Evolutionary conservation across 2,797 vertebrate genomes (phyloP).

Genomic region (Rhincodon typus): DNA sequence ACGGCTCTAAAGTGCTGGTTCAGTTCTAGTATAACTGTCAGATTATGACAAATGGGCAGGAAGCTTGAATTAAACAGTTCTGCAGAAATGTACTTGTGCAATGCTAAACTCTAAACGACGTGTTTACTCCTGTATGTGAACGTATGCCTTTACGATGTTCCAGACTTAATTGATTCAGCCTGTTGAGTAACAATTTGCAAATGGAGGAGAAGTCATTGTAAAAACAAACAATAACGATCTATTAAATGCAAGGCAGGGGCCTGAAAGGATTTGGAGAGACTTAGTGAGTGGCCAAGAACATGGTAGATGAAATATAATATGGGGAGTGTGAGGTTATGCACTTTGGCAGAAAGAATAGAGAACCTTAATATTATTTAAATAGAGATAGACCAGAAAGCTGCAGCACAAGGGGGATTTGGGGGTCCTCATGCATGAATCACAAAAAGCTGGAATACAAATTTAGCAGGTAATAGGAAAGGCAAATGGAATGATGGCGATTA

Average conservation of each 20-base stretch:
- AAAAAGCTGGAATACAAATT: too few relatives aligned
- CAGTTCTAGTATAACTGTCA: slow-evolving; percentile 15
- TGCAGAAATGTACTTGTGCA: neutral
- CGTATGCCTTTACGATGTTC: neutral
- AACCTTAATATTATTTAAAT: too few relatives aligned
- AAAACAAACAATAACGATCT: neutral
- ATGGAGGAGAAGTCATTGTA: neutral
- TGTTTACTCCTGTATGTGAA: neutral
- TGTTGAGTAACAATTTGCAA: neutral
- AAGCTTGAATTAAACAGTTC: neutral
- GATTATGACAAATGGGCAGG: slow-evolving; percentile 14
- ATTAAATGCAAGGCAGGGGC: neutral
- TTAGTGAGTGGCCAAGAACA: too few relatives aligned
- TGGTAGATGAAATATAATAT: too few relatives aligned
- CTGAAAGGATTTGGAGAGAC: too few relatives aligned
- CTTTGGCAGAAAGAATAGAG: too few relatives aligned
- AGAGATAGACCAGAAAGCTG: too few relatives aligned
- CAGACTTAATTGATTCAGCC: slow-evolving; percentile 4
- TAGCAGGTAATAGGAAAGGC: too few relatives aligned
- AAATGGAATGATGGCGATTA: too few relatives aligned
- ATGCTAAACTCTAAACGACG: neutral
- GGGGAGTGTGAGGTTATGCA: too few relatives aligned
- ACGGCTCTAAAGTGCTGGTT: slow-evolving; percentile 12
- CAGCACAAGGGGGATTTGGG: too few relatives aligned
- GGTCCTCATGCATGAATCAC: too few relatives aligned